phyloP scores from a whole-genome alignment of 2,113 vertebrate genomes.

The Semicossyphus pulcher region DNA sequence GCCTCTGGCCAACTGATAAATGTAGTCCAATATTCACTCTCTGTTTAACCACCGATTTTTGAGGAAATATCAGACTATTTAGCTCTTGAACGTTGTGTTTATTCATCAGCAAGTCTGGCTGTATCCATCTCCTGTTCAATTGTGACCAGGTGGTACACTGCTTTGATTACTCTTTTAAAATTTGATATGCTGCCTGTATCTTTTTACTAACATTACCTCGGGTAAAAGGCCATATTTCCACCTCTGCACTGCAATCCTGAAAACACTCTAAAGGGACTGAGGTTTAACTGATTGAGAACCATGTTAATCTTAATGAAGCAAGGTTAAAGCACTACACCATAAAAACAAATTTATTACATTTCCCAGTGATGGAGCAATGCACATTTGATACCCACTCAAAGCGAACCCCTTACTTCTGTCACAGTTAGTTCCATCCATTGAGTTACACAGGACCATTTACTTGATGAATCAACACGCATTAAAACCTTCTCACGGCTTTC shows the following conservation, averaged over 20 bases:
- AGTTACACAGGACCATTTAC: constrained; percentile 23
- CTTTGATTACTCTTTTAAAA: too few relatives aligned
- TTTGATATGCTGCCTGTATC: too few relatives aligned
- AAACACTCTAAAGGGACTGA: too few relatives aligned
- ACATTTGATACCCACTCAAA: constrained; percentile 24
- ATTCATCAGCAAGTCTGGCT: neutral
- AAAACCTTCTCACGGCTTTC: constrained; percentile 6
- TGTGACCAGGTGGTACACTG: neutral
- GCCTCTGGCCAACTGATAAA: too few relatives aligned
- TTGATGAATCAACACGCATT: constrained; percentile 39
- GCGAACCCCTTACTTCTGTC: constrained; percentile 5
- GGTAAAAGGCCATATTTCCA: too few relatives aligned
- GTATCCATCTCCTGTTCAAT: neutral
- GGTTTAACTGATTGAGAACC: too few relatives aligned
- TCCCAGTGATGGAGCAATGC: neutral
- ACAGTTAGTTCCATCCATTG: too few relatives aligned
- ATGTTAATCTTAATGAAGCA: neutral
- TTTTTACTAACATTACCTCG: too few relatives aligned
- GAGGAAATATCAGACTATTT: neutral
- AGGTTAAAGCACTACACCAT: constrained; percentile 2
- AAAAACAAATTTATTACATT: neutral
- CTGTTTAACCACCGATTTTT: too few relatives aligned
- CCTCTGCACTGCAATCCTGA: too few relatives aligned
- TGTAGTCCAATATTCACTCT: too few relatives aligned
- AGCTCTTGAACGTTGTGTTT: neutral